Evolutionary conservation across 2,888 invertebrate genomes (phyloP).

Genomic region (Calliscelio sp.): DNA sequence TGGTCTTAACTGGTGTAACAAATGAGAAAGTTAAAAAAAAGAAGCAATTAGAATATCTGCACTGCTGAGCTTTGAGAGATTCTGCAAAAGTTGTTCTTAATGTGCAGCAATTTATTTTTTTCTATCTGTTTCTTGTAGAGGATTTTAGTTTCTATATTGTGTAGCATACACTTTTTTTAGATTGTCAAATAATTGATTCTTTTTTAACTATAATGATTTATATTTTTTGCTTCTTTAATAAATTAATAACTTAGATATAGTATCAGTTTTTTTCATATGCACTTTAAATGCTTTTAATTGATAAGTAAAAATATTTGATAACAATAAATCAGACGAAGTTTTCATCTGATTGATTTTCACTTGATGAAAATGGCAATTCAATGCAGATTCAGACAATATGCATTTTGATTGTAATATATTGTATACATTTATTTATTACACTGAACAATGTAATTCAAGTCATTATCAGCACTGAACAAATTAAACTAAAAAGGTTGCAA

Average conservation of each 20-base stretch:
- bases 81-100: conserved; percentile 3
- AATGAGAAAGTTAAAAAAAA: conserved; percentile 36
- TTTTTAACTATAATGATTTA: too few relatives aligned
- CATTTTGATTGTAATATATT: too few relatives aligned
- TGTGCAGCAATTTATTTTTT: conserved; percentile 11
- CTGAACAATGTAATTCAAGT: too few relatives aligned
- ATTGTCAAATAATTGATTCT: not conserved
- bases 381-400: too few relatives aligned
- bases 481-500: too few relatives aligned
- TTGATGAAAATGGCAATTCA: too few relatives aligned
- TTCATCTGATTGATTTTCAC: not conserved
- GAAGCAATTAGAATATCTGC: conserved; percentile 26
- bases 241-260: too few relatives aligned
- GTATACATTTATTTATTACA: too few relatives aligned
- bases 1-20: conserved; percentile 19
- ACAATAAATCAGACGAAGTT: not conserved
- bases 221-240: too few relatives aligned
- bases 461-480: too few relatives aligned
- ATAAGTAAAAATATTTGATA: not conserved
- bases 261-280: too few relatives aligned
- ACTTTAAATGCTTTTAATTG: not conserved
- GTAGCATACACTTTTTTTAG: not conserved
- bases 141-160: not conserved
- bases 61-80: not conserved
- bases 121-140: not conserved